A percentile compares a stretch with the other conserved stretches of the same genome.
phyloP scores from a whole-genome alignment of 2,113 vertebrate species.

The Onychostruthus taczanowskii region DNA sequence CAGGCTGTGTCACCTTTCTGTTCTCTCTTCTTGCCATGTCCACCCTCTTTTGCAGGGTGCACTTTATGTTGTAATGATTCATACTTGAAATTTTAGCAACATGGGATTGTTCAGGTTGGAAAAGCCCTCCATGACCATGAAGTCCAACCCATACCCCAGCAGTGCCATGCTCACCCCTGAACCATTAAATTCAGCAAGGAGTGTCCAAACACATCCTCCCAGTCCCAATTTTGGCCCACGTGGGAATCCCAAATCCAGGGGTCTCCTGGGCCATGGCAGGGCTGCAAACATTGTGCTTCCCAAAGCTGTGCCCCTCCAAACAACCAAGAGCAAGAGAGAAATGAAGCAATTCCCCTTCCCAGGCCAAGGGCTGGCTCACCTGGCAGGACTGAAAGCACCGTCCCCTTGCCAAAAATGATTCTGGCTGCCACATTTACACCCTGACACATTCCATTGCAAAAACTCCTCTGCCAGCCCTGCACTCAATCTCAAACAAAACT shows the following conservation, averaged over 20 bases:
- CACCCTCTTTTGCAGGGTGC: neutral
- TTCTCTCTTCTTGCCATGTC: neutral
- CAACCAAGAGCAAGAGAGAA: neutral
- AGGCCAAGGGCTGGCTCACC: neutral
- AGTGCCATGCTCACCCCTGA: neutral
- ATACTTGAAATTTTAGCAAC: neutral
- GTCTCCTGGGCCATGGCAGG: neutral
- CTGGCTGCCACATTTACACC: neutral
- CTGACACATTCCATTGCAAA: neutral
- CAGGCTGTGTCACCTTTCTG: neutral
- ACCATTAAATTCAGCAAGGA: neutral
- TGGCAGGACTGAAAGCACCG: neutral
- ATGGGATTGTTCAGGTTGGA: neutral
- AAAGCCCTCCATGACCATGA: neutral
- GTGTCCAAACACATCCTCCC: neutral
- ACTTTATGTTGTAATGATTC: neutral
- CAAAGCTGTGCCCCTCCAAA: neutral
- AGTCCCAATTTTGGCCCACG: too few species aligned
- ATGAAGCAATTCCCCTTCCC: neutral
- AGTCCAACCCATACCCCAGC: neutral
- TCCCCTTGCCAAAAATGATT: neutral
- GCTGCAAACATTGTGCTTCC: neutral
- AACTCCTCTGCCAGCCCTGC: neutral
- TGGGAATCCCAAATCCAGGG: neutral
- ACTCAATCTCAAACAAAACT: neutral